These are phyloP conservation scores for Danaus chrysippus DNA, from an alignment of 2,888 invertebrate genomes.

Conservation along the genomic window DNA sequence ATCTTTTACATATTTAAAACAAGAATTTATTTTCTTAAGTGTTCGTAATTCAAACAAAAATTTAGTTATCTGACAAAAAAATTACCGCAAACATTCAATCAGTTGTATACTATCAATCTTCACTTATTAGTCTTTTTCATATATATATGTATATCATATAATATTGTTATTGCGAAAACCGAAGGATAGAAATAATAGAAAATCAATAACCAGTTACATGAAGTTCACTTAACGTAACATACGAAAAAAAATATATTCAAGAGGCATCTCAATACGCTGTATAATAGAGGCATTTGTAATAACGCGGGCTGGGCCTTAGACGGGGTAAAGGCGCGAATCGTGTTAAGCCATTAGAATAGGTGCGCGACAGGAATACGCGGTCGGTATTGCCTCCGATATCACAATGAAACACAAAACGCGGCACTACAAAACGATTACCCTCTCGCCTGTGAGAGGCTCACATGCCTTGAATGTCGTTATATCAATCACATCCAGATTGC, in stretches of 20 bases:
- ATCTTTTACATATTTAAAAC: no score
- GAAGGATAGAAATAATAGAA: not conserved
- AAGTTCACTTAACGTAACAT: not conserved
- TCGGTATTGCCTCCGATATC: conserved; percentile 55
- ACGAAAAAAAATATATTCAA: conserved; percentile 36
- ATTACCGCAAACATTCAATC: no score
- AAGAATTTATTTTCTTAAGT: no score
- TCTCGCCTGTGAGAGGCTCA: conserved; percentile 49
- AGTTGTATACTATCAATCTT: no score
- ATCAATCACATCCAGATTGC: conserved; percentile 22
- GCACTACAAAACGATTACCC: conserved; percentile 72
- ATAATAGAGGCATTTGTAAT: conserved; percentile 57
- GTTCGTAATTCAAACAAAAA: no score
- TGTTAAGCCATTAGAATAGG: conserved; percentile 63
- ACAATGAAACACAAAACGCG: conserved; percentile 65
- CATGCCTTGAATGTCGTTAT: conserved; percentile 44
- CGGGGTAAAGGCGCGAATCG: conserved; percentile 39
- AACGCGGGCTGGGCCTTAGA: conserved; percentile 52
- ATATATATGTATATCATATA: no score
- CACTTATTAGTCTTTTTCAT: no score
- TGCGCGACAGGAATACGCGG: conserved; percentile 61
- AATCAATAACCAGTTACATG: not conserved
- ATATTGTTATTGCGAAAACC: not conserved
- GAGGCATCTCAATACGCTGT: conserved; percentile 40
- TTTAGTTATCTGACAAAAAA: no score